Evolutionary conservation across 2,888 invertebrate genomes (phyloP).

Genomic region (Limnephilus lunatus): DNA sequence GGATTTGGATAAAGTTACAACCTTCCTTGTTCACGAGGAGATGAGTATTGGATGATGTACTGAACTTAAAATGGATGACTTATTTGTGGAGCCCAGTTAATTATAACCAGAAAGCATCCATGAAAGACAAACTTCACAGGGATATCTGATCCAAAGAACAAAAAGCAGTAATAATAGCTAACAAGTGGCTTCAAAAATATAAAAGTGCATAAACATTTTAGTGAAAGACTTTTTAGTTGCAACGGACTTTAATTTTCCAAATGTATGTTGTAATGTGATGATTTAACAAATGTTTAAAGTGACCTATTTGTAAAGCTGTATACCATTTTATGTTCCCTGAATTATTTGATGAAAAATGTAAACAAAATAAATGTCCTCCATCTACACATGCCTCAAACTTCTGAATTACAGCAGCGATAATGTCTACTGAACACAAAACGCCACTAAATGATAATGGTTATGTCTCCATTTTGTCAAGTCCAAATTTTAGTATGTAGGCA

Average conservation of each 20-base stretch:
- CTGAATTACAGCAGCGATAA: not conserved
- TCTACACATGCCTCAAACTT: not conserved
- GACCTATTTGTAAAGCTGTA: too few species aligned
- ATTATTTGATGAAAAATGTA: slow-evolving; percentile 4
- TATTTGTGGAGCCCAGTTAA: not conserved
- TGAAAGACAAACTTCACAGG: not conserved
- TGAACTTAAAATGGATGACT: not conserved
- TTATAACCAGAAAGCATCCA: not conserved
- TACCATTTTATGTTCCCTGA: not conserved
- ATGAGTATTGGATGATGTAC: not conserved
- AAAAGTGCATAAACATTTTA: slow-evolving; percentile 16
- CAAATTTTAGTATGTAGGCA: too few species aligned
- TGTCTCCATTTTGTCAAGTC: too few species aligned
- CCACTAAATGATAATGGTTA: not conserved
- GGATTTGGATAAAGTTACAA: not conserved
- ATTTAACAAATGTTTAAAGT: not conserved
- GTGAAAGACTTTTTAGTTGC: slow-evolving; percentile 25
- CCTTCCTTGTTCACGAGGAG: not conserved
- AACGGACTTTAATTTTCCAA: not conserved
- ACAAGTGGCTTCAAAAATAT: not conserved
- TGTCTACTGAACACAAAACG: not conserved
- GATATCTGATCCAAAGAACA: not conserved
- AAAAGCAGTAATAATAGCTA: not conserved
- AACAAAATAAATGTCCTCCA: not conserved
- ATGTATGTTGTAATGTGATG: not conserved